A percentile compares a stretch with the other conserved stretches of the same genome.
Evolutionary conservation across 1,140 invertebrate genomes (phyloP).

Genomic region (Bradysia coprophila): DNA sequence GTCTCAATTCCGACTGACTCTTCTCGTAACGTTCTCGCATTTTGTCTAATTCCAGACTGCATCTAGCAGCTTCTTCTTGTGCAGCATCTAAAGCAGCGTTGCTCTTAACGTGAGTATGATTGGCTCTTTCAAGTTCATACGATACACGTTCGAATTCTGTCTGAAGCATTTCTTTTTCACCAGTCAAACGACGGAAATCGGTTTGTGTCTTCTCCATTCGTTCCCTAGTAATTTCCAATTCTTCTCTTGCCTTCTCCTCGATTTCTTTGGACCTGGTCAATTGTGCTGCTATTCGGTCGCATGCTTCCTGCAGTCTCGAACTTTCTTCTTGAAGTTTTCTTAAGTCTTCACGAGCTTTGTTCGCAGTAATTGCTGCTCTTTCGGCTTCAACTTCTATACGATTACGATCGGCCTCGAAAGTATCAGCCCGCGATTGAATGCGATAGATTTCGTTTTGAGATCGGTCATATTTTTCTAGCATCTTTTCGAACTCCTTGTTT

Average conservation of each 20-base stretch:
- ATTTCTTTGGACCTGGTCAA: conserved; percentile 68
- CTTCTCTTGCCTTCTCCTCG: conserved; percentile 80
- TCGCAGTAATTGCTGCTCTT: conserved; percentile 55
- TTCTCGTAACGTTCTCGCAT: conserved; percentile 80
- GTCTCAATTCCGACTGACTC: conserved; percentile 58
- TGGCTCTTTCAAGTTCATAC: conserved; percentile 68
- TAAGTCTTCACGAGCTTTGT: conserved; percentile 68
- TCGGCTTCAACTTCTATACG: conserved; percentile 69
- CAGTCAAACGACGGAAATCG: conserved; percentile 59
- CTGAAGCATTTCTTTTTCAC: conserved; percentile 69
- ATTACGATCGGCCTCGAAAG: conserved; percentile 69
- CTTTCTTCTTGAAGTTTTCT: conserved; percentile 72
- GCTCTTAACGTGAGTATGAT: conserved; percentile 63
- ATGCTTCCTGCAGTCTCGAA: conserved; percentile 65
- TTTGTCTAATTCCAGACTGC: conserved; percentile 76
- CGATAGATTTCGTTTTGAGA: conserved; percentile 76
- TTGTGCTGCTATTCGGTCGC: conserved; percentile 67
- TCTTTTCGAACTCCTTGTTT: conserved; percentile 79
- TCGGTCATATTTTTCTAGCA: conserved; percentile 84
- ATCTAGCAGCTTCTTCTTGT: conserved; percentile 70
- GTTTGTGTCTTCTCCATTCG: conserved; percentile 75
- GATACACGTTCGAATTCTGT: conserved; percentile 66
- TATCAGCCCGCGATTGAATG: conserved; percentile 70
- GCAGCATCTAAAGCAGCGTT: conserved; percentile 69
- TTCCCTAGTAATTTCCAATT: conserved; percentile 77